Percentiles rank a stretch among this genome's conserved stretches.
These are phyloP conservation scores for Eucriotettix oculatus DNA, from an alignment of 2,888 invertebrate species.

Conservation along the genomic window DNA sequence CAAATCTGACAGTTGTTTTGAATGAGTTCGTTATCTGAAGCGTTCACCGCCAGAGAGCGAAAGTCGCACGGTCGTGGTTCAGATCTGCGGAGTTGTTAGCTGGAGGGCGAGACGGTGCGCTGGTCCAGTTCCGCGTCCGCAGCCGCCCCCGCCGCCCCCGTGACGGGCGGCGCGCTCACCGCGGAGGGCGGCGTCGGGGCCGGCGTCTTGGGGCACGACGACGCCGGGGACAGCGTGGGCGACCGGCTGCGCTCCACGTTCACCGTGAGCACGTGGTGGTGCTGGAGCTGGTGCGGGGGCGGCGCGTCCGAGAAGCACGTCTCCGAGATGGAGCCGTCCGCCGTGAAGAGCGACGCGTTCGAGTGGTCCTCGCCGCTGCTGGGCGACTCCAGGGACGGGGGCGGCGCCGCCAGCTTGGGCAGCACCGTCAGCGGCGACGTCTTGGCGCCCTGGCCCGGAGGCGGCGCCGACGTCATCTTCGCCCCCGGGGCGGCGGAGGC, in stretches of 20 bases:
- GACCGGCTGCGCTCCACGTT: slow-evolving; percentile 6
- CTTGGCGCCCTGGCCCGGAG: background rate
- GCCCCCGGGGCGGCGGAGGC: background rate
- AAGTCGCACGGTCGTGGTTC: background rate
- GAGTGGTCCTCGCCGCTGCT: slow-evolving; percentile 17
- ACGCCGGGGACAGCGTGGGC: slow-evolving; percentile 1
- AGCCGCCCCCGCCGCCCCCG: background rate
- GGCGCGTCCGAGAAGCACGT: slow-evolving; percentile 13
- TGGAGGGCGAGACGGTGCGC: slow-evolving; percentile 10
- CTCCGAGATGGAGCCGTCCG: slow-evolving; percentile 18
- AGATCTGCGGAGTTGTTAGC: slow-evolving; percentile 10
- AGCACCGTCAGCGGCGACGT: background rate
- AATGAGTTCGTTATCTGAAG: too few relatives aligned
- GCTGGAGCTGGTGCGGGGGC: background rate
- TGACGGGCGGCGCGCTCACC: background rate
- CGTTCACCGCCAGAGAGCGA: too few relatives aligned
- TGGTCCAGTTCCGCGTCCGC: slow-evolving; percentile 4
- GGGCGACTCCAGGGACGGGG: slow-evolving; percentile 6
- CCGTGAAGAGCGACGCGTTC: slow-evolving; percentile 17
- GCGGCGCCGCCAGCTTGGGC: background rate
- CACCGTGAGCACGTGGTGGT: slow-evolving; percentile 3
- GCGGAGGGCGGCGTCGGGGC: background rate
- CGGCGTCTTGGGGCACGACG: slow-evolving; percentile 2
- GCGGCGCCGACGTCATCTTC: background rate
- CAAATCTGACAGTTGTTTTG: too few relatives aligned